phyloP scores from a whole-genome alignment of 2,888 invertebrate species.

The Cosmopolites sordidus region DNA sequence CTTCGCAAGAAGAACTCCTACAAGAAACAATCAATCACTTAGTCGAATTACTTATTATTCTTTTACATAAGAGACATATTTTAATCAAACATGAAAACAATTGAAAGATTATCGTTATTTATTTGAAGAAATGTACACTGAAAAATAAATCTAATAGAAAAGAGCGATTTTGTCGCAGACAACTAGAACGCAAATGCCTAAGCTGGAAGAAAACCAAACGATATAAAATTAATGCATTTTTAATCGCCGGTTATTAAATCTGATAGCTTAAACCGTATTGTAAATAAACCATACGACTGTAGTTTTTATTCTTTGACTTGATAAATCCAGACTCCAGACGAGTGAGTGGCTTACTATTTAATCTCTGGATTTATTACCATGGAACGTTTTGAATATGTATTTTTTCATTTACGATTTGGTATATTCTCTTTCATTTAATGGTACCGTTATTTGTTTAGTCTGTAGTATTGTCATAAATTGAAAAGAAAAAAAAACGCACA shows the following conservation, averaged over 20 bases:
- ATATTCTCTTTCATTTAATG: neutral
- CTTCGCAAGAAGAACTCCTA: too few relatives aligned
- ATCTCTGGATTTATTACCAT: conserved; percentile 15
- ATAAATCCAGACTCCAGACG: conserved; percentile 20
- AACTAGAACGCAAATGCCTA: neutral
- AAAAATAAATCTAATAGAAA: too few relatives aligned
- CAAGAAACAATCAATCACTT: too few relatives aligned
- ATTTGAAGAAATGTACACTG: too few relatives aligned
- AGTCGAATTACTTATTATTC: too few relatives aligned
- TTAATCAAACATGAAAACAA: too few relatives aligned
- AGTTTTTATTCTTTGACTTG: conserved; percentile 17
- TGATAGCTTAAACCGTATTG: conserved; percentile 14
- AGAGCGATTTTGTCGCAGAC: too few relatives aligned
- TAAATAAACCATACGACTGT: conserved; percentile 20
- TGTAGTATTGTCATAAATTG: neutral
- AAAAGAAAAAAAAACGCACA: too few relatives aligned
- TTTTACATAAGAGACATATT: too few relatives aligned
- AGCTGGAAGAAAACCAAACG: neutral
- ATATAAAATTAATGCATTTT: conserved; percentile 4
- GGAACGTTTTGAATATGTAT: neutral
- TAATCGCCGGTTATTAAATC: conserved; percentile 6
- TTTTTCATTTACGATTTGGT: neutral
- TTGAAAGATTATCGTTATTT: too few relatives aligned
- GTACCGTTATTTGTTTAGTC: neutral
- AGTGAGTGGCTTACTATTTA: conserved; percentile 19